Conservation (phyloP, 2,113 vertebrate species). For the Charadrius vociferus region DNA sequence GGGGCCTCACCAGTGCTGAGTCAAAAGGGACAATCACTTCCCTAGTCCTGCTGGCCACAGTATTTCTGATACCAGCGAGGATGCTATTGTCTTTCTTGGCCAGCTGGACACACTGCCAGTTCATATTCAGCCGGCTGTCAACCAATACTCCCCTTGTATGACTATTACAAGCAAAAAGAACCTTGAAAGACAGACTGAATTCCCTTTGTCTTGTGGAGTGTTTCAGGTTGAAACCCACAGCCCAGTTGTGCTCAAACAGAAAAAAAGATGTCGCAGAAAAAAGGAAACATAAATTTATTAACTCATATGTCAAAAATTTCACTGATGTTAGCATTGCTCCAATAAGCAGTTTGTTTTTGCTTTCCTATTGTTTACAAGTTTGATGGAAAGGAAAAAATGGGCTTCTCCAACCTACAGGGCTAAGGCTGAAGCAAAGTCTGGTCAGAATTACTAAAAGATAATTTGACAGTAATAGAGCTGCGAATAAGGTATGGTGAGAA, state of each 20-base stretch:
- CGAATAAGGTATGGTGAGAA: neutral
- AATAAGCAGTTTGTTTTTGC: neutral
- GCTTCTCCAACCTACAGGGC: neutral
- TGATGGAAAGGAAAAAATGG: neutral
- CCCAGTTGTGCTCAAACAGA: fast-evolving
- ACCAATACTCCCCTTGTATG: neutral
- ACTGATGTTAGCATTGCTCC: fast-evolving
- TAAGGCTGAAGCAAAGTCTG: neutral
- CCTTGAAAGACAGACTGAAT: neutral
- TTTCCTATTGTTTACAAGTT: neutral
- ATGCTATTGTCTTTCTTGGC: neutral
- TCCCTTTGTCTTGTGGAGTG: neutral
- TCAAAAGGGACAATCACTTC: neutral
- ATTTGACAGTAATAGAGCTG: neutral
- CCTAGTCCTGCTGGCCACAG: neutral
- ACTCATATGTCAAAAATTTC: neutral
- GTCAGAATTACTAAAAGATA: neutral
- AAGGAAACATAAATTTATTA: neutral
- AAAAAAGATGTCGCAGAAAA: neutral
- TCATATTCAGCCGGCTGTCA: neutral
- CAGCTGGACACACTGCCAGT: neutral
- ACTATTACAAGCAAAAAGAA: neutral
- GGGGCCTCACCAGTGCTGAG: neutral
- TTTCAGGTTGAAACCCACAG: neutral
- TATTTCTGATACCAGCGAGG: neutral